phyloP scores from a whole-genome alignment of 2,888 invertebrate genomes.

The Bellardia pandia region DNA sequence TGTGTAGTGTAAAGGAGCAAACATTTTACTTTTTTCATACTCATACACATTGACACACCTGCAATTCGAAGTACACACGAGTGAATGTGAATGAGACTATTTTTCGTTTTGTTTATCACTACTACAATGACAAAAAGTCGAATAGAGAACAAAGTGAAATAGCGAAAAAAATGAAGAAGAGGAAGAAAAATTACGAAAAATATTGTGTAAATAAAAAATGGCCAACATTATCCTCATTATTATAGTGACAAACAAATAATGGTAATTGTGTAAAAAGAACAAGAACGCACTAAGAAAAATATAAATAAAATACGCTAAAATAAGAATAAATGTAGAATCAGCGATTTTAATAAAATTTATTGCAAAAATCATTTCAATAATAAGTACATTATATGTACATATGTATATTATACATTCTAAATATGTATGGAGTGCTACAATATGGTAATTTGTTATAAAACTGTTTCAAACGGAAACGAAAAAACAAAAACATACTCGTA shows the following conservation, averaged over 20 bases:
- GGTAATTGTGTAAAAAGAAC: slow-evolving; percentile 62
- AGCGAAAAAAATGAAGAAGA: slow-evolving; percentile 7
- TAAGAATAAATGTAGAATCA: neutral
- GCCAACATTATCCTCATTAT: slow-evolving; percentile 57
- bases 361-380: neutral
- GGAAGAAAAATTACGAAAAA: slow-evolving; percentile 3
- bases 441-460: slow-evolving; percentile 18
- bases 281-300: neutral
- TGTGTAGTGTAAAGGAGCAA: slow-evolving; percentile 36
- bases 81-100: slow-evolving; percentile 30
- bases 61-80: neutral
- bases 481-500: no score
- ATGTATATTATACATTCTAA: no score
- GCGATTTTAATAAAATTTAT: neutral
- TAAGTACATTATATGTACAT: neutral
- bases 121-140: slow-evolving; percentile 27
- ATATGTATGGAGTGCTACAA: neutral
- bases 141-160: slow-evolving; percentile 41
- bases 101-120: slow-evolving; percentile 49
- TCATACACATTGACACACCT: neutral
- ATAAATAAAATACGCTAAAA: slow-evolving; percentile 13
- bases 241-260: slow-evolving; percentile 63
- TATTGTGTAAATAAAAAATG: slow-evolving; percentile 54
- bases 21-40: slow-evolving; percentile 5
- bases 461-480: neutral